A percentile compares a stretch with the other conserved stretches of the same genome.
Evolutionary conservation across 2,113 vertebrate genomes (phyloP).

Genomic region (Stegostoma tigrinum): DNA sequence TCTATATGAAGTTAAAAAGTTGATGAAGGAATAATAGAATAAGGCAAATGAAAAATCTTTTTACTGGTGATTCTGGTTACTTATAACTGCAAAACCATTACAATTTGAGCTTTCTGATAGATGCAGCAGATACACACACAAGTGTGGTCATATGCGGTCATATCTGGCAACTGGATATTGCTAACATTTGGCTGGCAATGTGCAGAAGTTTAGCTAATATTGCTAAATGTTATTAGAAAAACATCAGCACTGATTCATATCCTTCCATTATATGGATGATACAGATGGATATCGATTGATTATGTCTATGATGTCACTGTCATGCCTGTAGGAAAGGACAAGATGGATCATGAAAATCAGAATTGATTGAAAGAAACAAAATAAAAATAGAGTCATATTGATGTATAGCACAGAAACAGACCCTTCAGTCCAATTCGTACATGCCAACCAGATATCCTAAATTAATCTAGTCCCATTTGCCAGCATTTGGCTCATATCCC

Average conservation of each 20-base stretch:
- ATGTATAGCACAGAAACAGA: too few species aligned
- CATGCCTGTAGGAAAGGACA: background rate
- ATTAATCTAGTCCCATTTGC: too few species aligned
- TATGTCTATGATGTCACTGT: background rate
- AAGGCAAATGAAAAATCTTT: background rate
- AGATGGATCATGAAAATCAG: background rate
- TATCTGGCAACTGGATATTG: background rate
- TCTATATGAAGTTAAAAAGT: background rate
- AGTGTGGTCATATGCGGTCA: too few species aligned
- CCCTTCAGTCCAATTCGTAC: too few species aligned
- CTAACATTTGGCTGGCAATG: background rate
- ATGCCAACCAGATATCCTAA: too few species aligned
- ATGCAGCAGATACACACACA: background rate
- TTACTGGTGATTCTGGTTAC: background rate
- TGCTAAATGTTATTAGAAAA: background rate
- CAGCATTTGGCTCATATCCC: too few species aligned
- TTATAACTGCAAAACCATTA: background rate
- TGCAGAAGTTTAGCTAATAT: background rate
- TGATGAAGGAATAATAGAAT: background rate
- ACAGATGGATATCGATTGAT: background rate
- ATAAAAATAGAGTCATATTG: too few species aligned
- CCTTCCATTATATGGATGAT: background rate
- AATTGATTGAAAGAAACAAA: background rate
- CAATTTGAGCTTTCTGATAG: background rate
- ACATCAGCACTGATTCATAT: background rate